These are phyloP conservation scores for Pseudomyrmex gracilis DNA, from an alignment of 1,140 invertebrate genomes.

Conservation along the genomic window DNA sequence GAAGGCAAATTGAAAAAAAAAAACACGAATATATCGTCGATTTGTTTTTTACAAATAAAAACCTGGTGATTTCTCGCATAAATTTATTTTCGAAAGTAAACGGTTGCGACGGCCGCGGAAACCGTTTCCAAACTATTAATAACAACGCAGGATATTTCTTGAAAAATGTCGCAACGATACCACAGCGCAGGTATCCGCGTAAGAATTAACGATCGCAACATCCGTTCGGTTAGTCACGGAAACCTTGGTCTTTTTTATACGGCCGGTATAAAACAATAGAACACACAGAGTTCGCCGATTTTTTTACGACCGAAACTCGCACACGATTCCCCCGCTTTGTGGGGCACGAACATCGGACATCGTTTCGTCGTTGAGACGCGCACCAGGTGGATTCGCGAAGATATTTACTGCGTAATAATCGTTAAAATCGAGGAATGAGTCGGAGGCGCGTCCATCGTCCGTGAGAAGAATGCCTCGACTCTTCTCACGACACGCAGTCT, in stretches of 20 bases:
- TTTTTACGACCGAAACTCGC: constrained; percentile 53
- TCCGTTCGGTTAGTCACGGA: constrained; percentile 61
- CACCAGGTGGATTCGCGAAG: constrained; percentile 76
- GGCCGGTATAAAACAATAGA: constrained; percentile 77
- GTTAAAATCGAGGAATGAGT: constrained; percentile 73
- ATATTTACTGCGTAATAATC: constrained; percentile 82
- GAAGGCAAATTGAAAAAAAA: neutral
- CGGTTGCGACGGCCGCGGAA: neutral
- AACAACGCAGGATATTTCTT: neutral
- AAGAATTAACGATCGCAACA: constrained; percentile 12
- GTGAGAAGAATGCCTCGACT: constrained; percentile 36
- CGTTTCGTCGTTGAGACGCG: constrained; percentile 44
- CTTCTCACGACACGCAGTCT: constrained; percentile 33
- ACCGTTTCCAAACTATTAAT: neutral
- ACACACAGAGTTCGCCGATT: constrained; percentile 65
- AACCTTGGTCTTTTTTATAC: constrained; percentile 76
- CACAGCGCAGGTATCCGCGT: neutral
- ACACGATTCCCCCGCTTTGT: constrained; percentile 48
- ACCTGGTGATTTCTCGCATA: too few relatives aligned
- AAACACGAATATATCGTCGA: neutral
- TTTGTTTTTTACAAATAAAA: too few relatives aligned
- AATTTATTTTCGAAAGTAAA: neutral
- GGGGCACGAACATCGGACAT: neutral
- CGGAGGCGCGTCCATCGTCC: neutral
- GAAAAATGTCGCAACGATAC: neutral